Base-by-base conservation (phyloP, 2,888 invertebrate species). In the Microctonus aethiopoides region DNA sequence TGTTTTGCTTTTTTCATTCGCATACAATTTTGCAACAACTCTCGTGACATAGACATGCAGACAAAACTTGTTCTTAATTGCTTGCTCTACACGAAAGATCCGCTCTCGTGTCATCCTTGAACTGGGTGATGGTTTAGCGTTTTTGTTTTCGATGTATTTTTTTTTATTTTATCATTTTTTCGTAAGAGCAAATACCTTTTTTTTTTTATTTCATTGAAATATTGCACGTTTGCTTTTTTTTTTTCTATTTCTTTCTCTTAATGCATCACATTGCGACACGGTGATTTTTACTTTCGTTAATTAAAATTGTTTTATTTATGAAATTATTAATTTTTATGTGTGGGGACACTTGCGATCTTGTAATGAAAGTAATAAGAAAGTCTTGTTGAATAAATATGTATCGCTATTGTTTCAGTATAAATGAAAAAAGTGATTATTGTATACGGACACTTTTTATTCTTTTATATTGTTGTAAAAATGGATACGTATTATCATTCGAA, bases 21-120 rank as follows among this genome's bases (percentile, higher is more conserved):
- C 16, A 32, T 32, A 16, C 26, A 62, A 62, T 62, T 62, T 62
- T 62, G 62, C 62, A 62, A 62, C 24, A n/a, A 24, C 16, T 41
- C 29, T 57, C 32, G n/a, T 41, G 39, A 20, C 26, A 39, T 20
- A 39, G 24, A 41, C 46, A 46, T 46, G 16, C 46, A 46, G 46
- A 46, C 16, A 16, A 26, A 46, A 62, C 62, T 62, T 22, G 62
- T 62, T 62, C 39, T 62, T 41, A 41, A 41, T 41, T 11, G 16
- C n/a, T 41, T 11, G 16, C n/a, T n/a, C 29, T 13, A 22, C n/a
- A 10, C 16, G 46, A 46, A 46, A 46, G 46, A 57, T 57, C 57
- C 16, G 32, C 32, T 57, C 16, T 32, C n/a, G 16, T 29, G 16
- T 57, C 32, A 57, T 54, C 54, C 26, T 29, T n/a, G 26, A 24